Conservation (phyloP, 35 echinoderm and acorn worm species). For the Stichopus chloronotus region DNA sequence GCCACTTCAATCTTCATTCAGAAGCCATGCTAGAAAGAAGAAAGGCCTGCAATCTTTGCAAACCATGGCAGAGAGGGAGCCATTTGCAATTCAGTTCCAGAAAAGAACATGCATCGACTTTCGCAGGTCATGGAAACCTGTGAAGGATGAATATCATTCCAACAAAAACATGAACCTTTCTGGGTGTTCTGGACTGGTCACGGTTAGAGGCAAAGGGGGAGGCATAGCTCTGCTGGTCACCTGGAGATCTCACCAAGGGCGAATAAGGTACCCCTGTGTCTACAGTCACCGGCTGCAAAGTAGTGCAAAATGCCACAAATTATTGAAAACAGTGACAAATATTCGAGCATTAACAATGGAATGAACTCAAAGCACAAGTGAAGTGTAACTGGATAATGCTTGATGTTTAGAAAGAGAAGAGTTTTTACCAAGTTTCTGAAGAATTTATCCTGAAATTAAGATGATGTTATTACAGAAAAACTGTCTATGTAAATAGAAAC, state of each 20-base stretch:
- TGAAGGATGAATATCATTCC: background rate
- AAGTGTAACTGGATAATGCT: too few species aligned
- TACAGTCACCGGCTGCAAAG: constrained; percentile 37
- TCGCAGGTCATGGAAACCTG: constrained; percentile 9
- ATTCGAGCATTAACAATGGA: too few species aligned
- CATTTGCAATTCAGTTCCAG: too few species aligned
- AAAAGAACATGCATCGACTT: too few species aligned
- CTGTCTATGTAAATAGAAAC: too few species aligned
- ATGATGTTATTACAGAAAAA: too few species aligned
- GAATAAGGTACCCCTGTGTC: constrained; percentile 47
- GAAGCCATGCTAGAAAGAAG: background rate
- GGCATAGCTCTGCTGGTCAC: constrained; percentile 1
- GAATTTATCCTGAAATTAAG: too few species aligned
- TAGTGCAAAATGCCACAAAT: background rate
- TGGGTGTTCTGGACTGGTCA: constrained; percentile 10
- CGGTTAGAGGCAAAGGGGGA: constrained; percentile 17
- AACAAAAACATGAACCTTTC: background rate
- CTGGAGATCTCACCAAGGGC: background rate
- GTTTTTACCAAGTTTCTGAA: too few species aligned
- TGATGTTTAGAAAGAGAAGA: too few species aligned
- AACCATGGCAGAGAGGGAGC: too few species aligned
- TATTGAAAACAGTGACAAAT: background rate
- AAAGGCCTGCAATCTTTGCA: too few species aligned
- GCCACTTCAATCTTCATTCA: background rate
- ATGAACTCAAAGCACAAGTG: too few species aligned